phyloP scores from a whole-genome alignment of 1,140 invertebrate species.

The Adelges cooleyi region DNA sequence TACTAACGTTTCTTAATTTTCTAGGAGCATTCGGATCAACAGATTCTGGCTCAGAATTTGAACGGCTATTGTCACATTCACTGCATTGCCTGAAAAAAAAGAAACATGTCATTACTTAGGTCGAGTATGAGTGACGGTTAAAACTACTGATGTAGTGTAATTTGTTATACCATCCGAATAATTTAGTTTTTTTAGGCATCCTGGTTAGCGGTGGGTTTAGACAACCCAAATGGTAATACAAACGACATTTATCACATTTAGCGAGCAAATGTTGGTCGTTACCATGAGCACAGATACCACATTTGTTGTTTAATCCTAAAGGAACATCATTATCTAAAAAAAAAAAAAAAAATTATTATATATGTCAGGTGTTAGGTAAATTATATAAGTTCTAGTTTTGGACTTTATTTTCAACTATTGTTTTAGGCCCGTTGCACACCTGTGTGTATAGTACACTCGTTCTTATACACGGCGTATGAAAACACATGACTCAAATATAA shows the following conservation, averaged over 20 bases:
- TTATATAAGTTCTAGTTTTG: no score
- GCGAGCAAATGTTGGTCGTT: slow-evolving; percentile 79
- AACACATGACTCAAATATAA: no score
- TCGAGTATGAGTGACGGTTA: neutral
- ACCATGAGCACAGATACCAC: slow-evolving; percentile 69
- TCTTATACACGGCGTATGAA: no score
- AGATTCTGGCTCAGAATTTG: slow-evolving; percentile 59
- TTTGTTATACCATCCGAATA: slow-evolving; percentile 66
- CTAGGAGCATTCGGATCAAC: slow-evolving; percentile 65
- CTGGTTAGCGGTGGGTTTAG: slow-evolving; percentile 80
- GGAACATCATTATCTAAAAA: slow-evolving; percentile 14
- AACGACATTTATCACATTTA: slow-evolving; percentile 86
- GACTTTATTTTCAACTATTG: no score
- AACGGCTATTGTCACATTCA: slow-evolving; percentile 71
- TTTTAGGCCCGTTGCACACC: no score
- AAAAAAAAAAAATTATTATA: neutral
- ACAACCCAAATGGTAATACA: slow-evolving; percentile 88
- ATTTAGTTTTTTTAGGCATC: slow-evolving; percentile 89
- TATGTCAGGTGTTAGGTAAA: no score
- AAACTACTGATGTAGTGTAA: neutral
- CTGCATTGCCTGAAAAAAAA: slow-evolving; percentile 61
- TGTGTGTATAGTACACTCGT: no score
- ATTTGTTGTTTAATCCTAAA: slow-evolving; percentile 44
- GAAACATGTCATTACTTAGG: neutral
- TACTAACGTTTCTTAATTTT: slow-evolving; percentile 41